Base-by-base conservation (phyloP, 2,888 invertebrate genomes). In the Seladonia tumulorum region DNA sequence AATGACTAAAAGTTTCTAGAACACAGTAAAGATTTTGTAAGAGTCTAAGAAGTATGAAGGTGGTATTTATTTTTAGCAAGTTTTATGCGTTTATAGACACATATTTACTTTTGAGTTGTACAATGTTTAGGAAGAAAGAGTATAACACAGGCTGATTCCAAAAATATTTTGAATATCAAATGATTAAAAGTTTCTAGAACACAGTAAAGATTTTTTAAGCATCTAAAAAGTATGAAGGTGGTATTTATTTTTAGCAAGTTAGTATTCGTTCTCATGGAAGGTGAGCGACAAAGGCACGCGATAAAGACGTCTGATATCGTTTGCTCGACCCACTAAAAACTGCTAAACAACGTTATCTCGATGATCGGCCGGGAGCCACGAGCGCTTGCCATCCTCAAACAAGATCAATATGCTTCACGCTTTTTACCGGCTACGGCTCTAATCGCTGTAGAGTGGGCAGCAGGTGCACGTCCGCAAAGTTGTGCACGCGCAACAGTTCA, bases 361-460 rank as follows among this genome's bases (percentile, higher is more conserved):
- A 39, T 68, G 22, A 39, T 39, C 35, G 68, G 39, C 7, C 18
- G 22, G 10, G 70, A 42, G 22, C 12, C 22, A n/a, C 14, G n/a
- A 70, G 2, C 45, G n/a, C 8, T 3, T 18, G 25, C 71, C 71
- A 18, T 45, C n/a, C 8, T 25, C 45, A 8, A 71, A 45, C 39
- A 73, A 22, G 35, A 22, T 53, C 22, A 49, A 73, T 73, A 73
- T 12, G 35, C 68, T 68, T 68, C 68, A 39, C 39, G 68, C 12
- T 68, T 68, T 68, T 68, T 68, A 68, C 68, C 39, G 68, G 22
- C 68, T n/a, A 57, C 68, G 35, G 68, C 68, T 73, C 49, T 53
- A 73, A 73, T 73, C 47, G 49, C 7, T 12, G 35, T 35, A 53
- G 18, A 35, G 49, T 53, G 73, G 49, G 35, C 35, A 73, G 35